Evolutionary conservation across 2,113 vertebrate genomes (phyloP).

Genomic region (Coregonus clupeaformis): DNA sequence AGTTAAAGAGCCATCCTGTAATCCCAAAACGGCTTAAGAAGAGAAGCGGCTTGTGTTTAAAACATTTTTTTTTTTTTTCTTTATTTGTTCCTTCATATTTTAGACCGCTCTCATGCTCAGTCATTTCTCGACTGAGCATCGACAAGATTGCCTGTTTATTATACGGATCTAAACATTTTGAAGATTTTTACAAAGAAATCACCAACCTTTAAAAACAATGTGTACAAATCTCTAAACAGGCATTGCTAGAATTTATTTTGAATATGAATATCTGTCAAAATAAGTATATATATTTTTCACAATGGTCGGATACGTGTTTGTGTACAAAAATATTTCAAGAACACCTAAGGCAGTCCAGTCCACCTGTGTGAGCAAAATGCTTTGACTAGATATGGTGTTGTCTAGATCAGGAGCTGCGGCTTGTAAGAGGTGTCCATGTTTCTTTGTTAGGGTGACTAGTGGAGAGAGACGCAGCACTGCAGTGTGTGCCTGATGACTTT

Average conservation of each 20-base stretch:
- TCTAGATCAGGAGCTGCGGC: conserved; percentile 38
- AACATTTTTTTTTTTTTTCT: conserved; percentile 69
- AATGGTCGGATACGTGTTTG: neutral
- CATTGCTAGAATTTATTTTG: neutral
- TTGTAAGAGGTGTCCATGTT: conserved; percentile 51
- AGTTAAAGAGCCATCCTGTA: conserved; percentile 79
- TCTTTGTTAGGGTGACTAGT: conserved; percentile 65
- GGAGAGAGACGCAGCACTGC: conserved; percentile 60
- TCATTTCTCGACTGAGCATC: conserved; percentile 66
- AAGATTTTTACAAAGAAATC: neutral
- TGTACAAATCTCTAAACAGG: neutral
- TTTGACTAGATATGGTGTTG: conserved; percentile 49
- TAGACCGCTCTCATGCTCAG: conserved; percentile 62
- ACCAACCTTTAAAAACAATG: neutral
- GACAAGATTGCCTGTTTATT: conserved; percentile 50
- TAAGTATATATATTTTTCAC: neutral
- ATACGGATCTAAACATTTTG: neutral
- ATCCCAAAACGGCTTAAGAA: conserved; percentile 76
- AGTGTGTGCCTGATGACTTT: conserved; percentile 44
- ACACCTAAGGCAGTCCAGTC: conserved; percentile 5
- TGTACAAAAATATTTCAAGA: neutral
- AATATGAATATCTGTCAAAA: neutral
- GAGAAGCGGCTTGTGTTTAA: conserved; percentile 56
- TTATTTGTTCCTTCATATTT: conserved; percentile 72
- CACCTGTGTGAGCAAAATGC: conserved; percentile 31